Conservation (phyloP, 2,888 invertebrate species). For the Eudasyphora cyanicolor region DNA sequence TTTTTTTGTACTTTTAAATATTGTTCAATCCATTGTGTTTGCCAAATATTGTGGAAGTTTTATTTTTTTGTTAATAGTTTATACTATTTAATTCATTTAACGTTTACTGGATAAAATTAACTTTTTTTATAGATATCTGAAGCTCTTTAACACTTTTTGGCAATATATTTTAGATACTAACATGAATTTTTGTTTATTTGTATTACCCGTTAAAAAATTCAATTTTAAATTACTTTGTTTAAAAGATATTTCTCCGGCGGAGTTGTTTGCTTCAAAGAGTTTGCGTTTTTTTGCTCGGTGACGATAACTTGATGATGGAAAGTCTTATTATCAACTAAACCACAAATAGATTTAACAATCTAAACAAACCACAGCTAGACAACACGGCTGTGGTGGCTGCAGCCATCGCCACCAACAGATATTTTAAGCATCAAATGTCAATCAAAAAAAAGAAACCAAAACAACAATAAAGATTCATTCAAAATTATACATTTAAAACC, state of each 20-base stretch:
- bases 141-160: no score
- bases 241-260: background rate
- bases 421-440: constrained; percentile 26
- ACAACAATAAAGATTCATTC: background rate
- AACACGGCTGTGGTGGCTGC: background rate
- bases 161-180: no score
- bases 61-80: no score
- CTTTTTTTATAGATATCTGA: no score
- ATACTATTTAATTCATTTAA: no score
- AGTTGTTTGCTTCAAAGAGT: background rate
- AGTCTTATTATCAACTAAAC: constrained; percentile 45
- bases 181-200: background rate
- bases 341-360: constrained; percentile 5
- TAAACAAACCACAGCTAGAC: constrained; percentile 28
- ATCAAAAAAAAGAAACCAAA: constrained; percentile 10
- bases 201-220: constrained; percentile 3
- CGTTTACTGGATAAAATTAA: no score
- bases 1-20: no score
- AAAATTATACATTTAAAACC: background rate
- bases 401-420: background rate
- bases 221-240: background rate
- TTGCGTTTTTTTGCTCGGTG: background rate
- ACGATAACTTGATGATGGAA: constrained; percentile 27
- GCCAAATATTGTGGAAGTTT: no score
- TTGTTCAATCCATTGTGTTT: no score